phyloP scores from a whole-genome alignment of 1,140 invertebrate species.

The Drosophila willistoni region DNA sequence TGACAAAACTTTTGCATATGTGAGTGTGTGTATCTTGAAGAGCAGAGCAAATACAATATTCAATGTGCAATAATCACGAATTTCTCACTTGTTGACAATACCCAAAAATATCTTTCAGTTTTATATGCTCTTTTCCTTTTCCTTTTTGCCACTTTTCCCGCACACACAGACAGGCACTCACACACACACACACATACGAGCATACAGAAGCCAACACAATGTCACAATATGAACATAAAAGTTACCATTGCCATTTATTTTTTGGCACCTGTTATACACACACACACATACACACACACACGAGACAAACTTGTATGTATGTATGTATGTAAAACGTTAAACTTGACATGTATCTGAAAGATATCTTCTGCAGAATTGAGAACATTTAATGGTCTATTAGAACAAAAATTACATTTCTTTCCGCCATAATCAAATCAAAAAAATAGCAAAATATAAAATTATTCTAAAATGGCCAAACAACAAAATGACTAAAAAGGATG shows the following conservation, averaged over 20 bases:
- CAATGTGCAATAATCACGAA: slow-evolving; percentile 38
- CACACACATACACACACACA: slow-evolving; percentile 41
- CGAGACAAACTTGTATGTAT: slow-evolving; percentile 16
- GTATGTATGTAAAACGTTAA: slow-evolving; percentile 35
- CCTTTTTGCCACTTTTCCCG: slow-evolving; percentile 16
- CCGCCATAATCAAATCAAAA: slow-evolving; percentile 53
- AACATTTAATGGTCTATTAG: slow-evolving; percentile 72
- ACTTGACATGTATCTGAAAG: slow-evolving; percentile 58
- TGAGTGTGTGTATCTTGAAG: background rate
- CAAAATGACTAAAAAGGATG: no score
- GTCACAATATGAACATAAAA: slow-evolving; percentile 64
- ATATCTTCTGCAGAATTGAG: slow-evolving; percentile 56
- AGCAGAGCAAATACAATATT: slow-evolving; percentile 20
- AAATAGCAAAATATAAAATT: slow-evolving; percentile 41
- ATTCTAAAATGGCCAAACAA: slow-evolving; percentile 57
- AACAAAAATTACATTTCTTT: slow-evolving; percentile 54
- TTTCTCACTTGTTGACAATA: slow-evolving; percentile 68
- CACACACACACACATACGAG: slow-evolving; percentile 29
- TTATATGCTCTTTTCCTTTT: slow-evolving; percentile 30
- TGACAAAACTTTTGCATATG: background rate
- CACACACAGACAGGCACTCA: slow-evolving; percentile 9
- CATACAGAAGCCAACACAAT: slow-evolving; percentile 23
- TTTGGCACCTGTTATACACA: slow-evolving; percentile 72
- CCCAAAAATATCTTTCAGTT: slow-evolving; percentile 53
- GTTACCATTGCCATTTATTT: slow-evolving; percentile 62